Base-by-base conservation (phyloP, 2,113 vertebrate genomes). In the Pteruthius melanotis region DNA sequence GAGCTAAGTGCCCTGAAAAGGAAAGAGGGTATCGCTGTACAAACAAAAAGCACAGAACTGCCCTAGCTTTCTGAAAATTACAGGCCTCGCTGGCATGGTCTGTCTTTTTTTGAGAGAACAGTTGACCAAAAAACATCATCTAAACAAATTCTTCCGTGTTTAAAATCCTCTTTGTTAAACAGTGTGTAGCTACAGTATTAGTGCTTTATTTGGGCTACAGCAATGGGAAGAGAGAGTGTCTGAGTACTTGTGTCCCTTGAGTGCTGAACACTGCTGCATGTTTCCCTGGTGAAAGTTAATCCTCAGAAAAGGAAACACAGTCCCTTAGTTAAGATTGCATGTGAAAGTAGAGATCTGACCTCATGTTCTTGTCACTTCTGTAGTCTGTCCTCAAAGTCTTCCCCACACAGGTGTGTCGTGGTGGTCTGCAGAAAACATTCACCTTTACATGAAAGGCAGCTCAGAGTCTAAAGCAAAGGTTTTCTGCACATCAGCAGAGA, bases 401-500 rank as follows among this genome's bases (percentile, higher is more conserved):
- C 33, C 42, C 50, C 4, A 2, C 23, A 5, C 31, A 52, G 61
- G 63, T 35, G 17, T 56, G 61, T n/a, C 0, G 7, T 57, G 45
- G n/a, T 68, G 37, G 4, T 63, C 24, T 57, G 74, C 89, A 61
- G 37, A n/a, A 79, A 83, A n/a, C 66, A 37, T 47, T 47, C 15
- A 2, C 8, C 16, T 81, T 44, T 42, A 30, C 9, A 1, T 24
- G 63, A 59, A 49, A 85, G 52, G 54, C 83, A 85, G 53, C 40
- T 17, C 1, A 0, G 60, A 54, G 69, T 12, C 24, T 59, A n/a
- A 54, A 83, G 63, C 82, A 72, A 47, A 80, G 59, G 8, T 40
- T 93, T 91, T 45, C 28, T 83, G 63, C 33, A 23, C n/a, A 78
- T 94, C 90, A 93, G 88, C 86, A 94, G 72, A 45, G 91, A 95